Evolutionary conservation across 2,888 invertebrate species (phyloP).

Genomic region (Cloeon dipterum): DNA sequence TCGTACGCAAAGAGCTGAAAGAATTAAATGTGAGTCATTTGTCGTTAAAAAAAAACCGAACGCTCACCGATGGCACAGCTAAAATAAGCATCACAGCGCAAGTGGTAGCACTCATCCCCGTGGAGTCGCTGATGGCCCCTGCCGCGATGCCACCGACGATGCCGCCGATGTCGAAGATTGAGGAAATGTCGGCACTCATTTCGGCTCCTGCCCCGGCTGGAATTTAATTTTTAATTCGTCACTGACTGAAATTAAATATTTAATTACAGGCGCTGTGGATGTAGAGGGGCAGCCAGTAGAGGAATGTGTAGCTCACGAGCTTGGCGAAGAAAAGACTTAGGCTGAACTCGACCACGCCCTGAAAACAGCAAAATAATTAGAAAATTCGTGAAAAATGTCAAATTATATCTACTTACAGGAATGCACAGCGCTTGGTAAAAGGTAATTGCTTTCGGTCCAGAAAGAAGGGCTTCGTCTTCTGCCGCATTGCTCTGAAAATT

Average conservation of each 20-base stretch:
- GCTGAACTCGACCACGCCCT: conserved; percentile 82
- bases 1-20: conserved; percentile 61
- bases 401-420: not conserved
- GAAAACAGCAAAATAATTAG: conserved; percentile 9
- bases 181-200: conserved; percentile 52
- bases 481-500: too few relatives aligned
- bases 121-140: conserved; percentile 63
- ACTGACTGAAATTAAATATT: too few relatives aligned
- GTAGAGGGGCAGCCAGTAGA: conserved; percentile 88
- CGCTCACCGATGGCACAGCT: conserved; percentile 64
- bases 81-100: conserved; percentile 58
- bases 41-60: conserved; percentile 6
- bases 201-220: conserved; percentile 41
- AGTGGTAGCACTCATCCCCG: conserved; percentile 66
- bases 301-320: conserved; percentile 87
- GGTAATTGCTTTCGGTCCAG: not conserved
- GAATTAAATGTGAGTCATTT: conserved; percentile 7
- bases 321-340: conserved; percentile 88
- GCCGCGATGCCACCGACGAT: conserved; percentile 74
- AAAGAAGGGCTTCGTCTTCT: too few relatives aligned
- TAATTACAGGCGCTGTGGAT: conserved; percentile 64
- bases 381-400: conserved; percentile 2
- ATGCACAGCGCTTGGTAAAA: not conserved
- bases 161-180: conserved; percentile 74
- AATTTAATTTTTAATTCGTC: too few relatives aligned